A percentile compares a stretch with the other conserved stretches of the same genome.
Evolutionary conservation across 1,140 invertebrate genomes (phyloP).

Genomic region (Trachymyrmex septentrionalis): DNA sequence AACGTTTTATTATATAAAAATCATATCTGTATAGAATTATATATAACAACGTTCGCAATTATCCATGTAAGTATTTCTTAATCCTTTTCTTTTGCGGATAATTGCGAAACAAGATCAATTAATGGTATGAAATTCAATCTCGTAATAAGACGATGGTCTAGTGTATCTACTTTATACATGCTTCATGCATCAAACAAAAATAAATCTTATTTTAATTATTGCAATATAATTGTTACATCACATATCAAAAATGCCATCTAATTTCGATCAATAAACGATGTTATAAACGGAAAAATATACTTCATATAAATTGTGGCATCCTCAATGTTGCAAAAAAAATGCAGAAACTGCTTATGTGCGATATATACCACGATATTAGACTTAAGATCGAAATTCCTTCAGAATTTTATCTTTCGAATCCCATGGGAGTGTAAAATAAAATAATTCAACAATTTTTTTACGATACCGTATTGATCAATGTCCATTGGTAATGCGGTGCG

Average conservation of each 20-base stretch:
- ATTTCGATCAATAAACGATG: not conserved
- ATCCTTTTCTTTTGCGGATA: no score
- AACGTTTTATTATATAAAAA: no score
- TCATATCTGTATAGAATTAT: no score
- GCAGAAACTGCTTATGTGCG: not conserved
- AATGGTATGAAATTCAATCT: not conserved
- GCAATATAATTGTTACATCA: not conserved
- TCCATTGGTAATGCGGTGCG: not conserved
- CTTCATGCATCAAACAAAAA: no score
- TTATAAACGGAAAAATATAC: not conserved
- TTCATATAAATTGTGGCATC: not conserved
- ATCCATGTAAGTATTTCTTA: no score
- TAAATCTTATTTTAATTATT: not conserved
- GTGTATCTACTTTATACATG: not conserved
- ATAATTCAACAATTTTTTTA: not conserved
- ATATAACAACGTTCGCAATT: no score
- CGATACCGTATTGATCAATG: conserved; percentile 23
- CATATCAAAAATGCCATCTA: not conserved
- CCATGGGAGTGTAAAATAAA: not conserved
- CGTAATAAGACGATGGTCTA: not conserved
- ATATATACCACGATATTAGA: no score
- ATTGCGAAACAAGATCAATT: not conserved
- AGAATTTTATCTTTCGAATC: not conserved
- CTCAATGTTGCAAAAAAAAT: not conserved
- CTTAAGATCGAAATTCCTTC: not conserved